Conservation (phyloP, 2,797 vertebrate genomes). For the Dendrocincla fuliginosa region DNA sequence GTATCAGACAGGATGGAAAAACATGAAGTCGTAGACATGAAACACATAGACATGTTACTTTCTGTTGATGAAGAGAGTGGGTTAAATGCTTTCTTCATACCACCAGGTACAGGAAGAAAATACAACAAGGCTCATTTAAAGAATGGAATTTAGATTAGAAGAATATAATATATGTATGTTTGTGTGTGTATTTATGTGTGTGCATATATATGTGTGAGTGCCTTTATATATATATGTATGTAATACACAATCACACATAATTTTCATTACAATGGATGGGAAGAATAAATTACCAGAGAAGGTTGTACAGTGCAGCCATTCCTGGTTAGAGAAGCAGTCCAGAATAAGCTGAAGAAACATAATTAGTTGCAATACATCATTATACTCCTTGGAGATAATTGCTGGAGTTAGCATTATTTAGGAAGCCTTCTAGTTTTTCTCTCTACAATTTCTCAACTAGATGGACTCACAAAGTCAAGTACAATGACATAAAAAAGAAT, state of each 20-base stretch:
- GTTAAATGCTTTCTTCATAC: not conserved
- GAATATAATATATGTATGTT: not conserved
- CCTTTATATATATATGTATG: not conserved
- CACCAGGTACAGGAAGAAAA: not conserved
- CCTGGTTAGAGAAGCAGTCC: not conserved
- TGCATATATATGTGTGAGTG: no score
- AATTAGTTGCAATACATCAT: not conserved
- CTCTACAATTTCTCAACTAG: not conserved
- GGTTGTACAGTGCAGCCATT: not conserved
- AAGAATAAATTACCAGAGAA: not conserved
- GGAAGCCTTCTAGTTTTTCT: not conserved
- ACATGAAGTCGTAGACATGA: not conserved
- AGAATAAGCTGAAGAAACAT: not conserved
- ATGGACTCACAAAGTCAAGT: not conserved
- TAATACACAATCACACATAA: not conserved
- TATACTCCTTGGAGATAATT: not conserved
- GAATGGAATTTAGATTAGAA: not conserved
- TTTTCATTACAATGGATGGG: not conserved
- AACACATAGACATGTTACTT: not conserved
- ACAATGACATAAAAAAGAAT: not conserved
- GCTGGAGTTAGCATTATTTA: not conserved
- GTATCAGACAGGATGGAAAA: not conserved
- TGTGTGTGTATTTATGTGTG: not conserved
- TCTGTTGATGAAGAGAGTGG: not conserved
- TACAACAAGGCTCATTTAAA: not conserved